phyloP scores from a whole-genome alignment of 2,888 invertebrate genomes.

The Creontiades dilutus region DNA sequence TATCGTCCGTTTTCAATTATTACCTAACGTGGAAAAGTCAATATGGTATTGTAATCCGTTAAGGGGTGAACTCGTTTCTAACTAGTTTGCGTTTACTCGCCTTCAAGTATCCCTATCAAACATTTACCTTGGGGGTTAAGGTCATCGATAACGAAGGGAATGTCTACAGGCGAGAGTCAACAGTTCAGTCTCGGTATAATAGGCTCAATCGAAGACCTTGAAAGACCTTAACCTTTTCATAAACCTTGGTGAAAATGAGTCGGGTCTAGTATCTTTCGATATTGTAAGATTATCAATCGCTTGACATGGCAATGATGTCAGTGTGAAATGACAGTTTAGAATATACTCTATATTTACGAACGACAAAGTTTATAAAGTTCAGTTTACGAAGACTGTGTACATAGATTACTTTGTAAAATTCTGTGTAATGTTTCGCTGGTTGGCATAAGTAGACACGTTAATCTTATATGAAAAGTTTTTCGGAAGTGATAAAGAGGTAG shows the following conservation, averaged over 20 bases:
- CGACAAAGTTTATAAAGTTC: too few species aligned
- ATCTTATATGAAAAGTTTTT: too few species aligned
- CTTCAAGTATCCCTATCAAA: not conserved
- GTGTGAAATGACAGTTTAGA: too few species aligned
- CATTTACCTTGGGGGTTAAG: constrained; percentile 19
- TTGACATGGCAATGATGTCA: too few species aligned
- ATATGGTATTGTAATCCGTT: not conserved
- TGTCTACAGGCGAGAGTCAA: not conserved
- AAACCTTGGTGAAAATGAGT: not conserved
- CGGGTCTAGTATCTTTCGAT: not conserved
- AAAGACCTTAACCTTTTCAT: not conserved
- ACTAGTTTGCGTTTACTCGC: not conserved
- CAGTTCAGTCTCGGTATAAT: constrained; percentile 4
- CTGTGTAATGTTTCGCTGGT: too few species aligned
- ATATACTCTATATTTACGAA: too few species aligned
- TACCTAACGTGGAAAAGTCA: not conserved
- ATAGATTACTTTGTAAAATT: too few species aligned
- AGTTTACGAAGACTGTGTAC: too few species aligned
- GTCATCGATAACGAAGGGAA: constrained; percentile 25
- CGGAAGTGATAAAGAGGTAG: too few species aligned
- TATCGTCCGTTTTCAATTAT: too few species aligned
- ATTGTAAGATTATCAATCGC: too few species aligned
- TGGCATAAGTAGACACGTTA: too few species aligned
- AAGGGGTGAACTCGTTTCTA: not conserved
- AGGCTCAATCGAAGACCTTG: constrained; percentile 10